Evolutionary conservation across 1,140 invertebrate species (phyloP).

Genomic region (Thaumetopoea pityocampa): DNA sequence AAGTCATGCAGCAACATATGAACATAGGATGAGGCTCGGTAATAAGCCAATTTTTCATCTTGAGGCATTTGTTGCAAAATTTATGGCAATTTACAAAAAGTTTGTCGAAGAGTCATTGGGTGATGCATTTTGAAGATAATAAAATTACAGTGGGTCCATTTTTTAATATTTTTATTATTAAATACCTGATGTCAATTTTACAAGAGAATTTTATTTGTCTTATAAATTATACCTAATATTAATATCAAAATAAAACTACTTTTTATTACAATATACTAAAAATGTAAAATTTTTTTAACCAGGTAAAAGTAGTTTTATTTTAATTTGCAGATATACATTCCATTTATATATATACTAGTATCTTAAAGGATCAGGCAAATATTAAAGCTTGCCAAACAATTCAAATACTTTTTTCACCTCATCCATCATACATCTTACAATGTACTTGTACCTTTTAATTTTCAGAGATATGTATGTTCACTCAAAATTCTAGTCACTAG

Average conservation of each 20-base stretch:
- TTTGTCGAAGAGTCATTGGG: constrained; percentile 82
- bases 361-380: no score
- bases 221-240: not conserved
- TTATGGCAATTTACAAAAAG: constrained; percentile 95
- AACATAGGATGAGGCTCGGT: constrained; percentile 92
- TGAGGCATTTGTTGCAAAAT: constrained; percentile 97
- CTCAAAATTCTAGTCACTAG: constrained; percentile 7
- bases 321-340: no score
- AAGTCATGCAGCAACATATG: constrained; percentile 90
- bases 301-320: no score
- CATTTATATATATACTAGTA: no score
- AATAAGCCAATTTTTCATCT: constrained; percentile 98
- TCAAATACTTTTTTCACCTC: no score
- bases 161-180: constrained; percentile 17
- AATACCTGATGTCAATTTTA: constrained; percentile 19
- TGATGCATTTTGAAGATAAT: constrained; percentile 48
- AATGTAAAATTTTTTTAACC: no score
- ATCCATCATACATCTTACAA: no score
- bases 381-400: no score
- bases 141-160: constrained; percentile 4
- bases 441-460: no score
- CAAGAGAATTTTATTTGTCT: not conserved
- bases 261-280: no score
- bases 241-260: no score
- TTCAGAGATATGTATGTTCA: no score